Conservation (phyloP, 2,113 vertebrate genomes). For the Anguilla rostrata region DNA sequence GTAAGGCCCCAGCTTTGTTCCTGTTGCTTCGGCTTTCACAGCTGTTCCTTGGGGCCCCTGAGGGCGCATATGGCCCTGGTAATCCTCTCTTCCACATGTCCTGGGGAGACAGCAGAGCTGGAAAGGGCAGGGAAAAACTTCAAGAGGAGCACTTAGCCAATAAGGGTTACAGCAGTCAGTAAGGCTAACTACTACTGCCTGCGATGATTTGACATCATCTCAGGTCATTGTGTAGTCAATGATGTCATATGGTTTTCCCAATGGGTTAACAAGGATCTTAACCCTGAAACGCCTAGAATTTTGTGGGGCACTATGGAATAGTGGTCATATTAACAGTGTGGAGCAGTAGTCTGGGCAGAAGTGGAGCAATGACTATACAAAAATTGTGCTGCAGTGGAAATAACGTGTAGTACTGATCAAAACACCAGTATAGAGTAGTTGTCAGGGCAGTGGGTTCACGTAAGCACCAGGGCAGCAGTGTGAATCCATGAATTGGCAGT, state of each 20-base stretch:
- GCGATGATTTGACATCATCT: not conserved
- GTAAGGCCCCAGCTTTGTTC: not conserved
- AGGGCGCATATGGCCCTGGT: not conserved
- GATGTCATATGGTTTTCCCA: too few species aligned
- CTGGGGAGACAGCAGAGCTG: not conserved
- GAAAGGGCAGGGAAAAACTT: not conserved
- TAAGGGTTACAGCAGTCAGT: not conserved
- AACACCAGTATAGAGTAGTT: too few species aligned
- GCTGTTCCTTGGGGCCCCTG: not conserved
- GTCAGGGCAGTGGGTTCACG: too few species aligned
- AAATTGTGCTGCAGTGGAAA: too few species aligned
- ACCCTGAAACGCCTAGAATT: too few species aligned
- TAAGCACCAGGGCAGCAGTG: too few species aligned
- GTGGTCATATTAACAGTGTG: not conserved
- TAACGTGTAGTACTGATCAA: too few species aligned
- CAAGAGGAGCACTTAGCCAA: not conserved
- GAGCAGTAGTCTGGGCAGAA: not conserved
- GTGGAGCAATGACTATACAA: too few species aligned
- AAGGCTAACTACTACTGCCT: not conserved
- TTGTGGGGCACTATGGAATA: not conserved
- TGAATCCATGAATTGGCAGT: too few species aligned
- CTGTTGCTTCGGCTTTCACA: not conserved
- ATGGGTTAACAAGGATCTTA: too few species aligned
- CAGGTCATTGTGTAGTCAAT: too few species aligned
- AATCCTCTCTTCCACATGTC: constrained; percentile 2